A percentile compares a stretch with the other conserved stretches of the same genome.
phyloP scores from a whole-genome alignment of 2,888 invertebrate genomes.

The Spatulosminthurus flaviceps region DNA sequence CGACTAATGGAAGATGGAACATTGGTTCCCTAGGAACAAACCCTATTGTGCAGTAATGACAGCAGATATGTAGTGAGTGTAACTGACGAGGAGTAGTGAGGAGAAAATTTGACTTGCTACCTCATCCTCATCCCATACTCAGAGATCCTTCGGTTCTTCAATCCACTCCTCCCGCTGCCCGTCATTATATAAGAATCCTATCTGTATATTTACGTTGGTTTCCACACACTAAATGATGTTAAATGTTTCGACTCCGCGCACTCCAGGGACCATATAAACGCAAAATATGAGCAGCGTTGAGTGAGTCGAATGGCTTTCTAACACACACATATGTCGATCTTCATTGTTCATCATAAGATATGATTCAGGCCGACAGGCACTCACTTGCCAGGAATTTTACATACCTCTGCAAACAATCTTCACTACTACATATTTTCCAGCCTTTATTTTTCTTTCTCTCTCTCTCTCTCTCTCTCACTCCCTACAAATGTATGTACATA shows the following conservation, averaged over 20 bases:
- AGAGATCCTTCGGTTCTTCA: too few relatives aligned
- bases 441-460: neutral
- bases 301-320: slow-evolving; percentile 8
- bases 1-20: too few relatives aligned
- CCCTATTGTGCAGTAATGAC: too few relatives aligned
- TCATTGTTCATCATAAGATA: slow-evolving; percentile 11
- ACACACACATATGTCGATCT: slow-evolving; percentile 28
- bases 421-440: neutral
- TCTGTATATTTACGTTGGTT: neutral
- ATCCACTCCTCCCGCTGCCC: neutral
- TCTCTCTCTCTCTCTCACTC: slow-evolving; percentile 7
- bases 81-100: too few relatives aligned
- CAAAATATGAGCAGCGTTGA: slow-evolving; percentile 20
- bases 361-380: neutral
- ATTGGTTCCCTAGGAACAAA: too few relatives aligned
- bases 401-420: neutral
- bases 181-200: slow-evolving; percentile 30
- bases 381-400: slow-evolving; percentile 14
- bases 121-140: too few relatives aligned
- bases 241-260: slow-evolving; percentile 6
- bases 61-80: too few relatives aligned
- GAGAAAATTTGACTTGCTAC: too few relatives aligned
- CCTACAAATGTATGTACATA: neutral
- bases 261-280: slow-evolving; percentile 29
- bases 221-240: slow-evolving; percentile 10